These are phyloP conservation scores for Basileuterus tristriatus DNA, from an alignment of 2,797 vertebrate genomes.

Conservation along the genomic window DNA sequence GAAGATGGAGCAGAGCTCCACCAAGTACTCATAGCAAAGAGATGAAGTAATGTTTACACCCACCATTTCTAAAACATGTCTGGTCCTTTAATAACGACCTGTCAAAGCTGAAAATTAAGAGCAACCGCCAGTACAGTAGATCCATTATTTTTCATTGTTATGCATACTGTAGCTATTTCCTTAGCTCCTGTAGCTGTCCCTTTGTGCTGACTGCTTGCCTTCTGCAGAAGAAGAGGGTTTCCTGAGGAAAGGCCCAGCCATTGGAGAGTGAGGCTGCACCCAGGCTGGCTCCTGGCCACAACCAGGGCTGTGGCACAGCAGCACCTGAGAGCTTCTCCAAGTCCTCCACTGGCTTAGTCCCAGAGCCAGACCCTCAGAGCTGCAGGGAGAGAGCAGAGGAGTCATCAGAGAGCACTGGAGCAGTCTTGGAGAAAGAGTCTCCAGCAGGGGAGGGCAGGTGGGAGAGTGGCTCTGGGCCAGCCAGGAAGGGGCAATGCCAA, in stretches of 20 bases:
- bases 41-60: constrained; percentile 64
- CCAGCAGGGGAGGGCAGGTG: not conserved
- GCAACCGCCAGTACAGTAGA: not conserved
- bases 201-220: not conserved
- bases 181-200: not conserved
- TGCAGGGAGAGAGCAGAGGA: not conserved
- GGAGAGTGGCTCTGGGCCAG: not conserved
- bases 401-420: not conserved
- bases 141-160: not conserved
- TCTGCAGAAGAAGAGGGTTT: rapidly evolving
- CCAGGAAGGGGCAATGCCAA: rapidly evolving
- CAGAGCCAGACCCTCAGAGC: not conserved
- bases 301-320: not conserved
- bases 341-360: not conserved
- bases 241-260: not conserved
- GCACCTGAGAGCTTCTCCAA: not conserved
- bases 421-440: not conserved
- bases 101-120: constrained; percentile 36
- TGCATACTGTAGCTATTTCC: not conserved
- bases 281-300: not conserved
- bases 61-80: constrained; percentile 46
- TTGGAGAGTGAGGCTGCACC: rapidly evolving
- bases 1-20: constrained; percentile 4
- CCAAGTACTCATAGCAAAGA: constrained; percentile 46
- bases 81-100: constrained; percentile 35